Evolutionary conservation across 2,113 vertebrate genomes (phyloP), one percentile per base, ranked within the genome.

Genomic region (Callaeas wilsoni): DNA sequence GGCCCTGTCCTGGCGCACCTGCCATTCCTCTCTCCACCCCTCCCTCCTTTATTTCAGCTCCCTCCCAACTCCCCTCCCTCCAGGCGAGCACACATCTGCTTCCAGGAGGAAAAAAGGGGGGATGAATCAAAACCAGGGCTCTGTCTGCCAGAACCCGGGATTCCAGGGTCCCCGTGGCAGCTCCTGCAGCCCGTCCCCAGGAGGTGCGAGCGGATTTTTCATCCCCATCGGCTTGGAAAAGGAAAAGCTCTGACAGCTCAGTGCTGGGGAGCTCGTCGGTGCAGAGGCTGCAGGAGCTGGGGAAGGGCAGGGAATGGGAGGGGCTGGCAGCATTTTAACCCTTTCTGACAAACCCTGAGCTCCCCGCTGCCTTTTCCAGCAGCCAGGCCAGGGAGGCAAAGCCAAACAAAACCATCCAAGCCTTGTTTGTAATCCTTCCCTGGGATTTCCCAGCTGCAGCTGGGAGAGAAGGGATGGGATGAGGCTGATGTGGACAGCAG

Each of bases 351-450:
- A n/a, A 12, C 55, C n/a, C 56, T 3, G 7, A 75, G 59, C 52
- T 74, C 60, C 63, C 62, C 44, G 67, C 82, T 63, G 59, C 26
- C 57, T 74, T 42, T 67, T 55, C 69, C 93, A 81, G 76, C 90
- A 57, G 88, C 55, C 22, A 25, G 39, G 68, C 42, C 59, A 25
- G 90, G 55, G 75, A 86, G 71, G 42, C 91, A 96, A 83, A 96
- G 93, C 95, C 95, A 44, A 87, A 78, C 84, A 82, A 87, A 95
- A 30, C 67, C 74, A 32, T 13, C 78, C 56, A 8, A 71, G 17
- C 37, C 46, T 33, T 27, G n/a, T 3, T 67, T 42, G 7, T n/a
- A 60, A 39, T 53, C 63, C 35, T 79, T 63, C 42, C n/a, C n/a
- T n/a, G n/a, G n/a, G n/a, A n/a, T n/a, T n/a, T n/a, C n/a, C n/a